These are phyloP conservation scores for Eumaeus atala DNA, from an alignment of 1,140 invertebrate species.

Conservation along the genomic window DNA sequence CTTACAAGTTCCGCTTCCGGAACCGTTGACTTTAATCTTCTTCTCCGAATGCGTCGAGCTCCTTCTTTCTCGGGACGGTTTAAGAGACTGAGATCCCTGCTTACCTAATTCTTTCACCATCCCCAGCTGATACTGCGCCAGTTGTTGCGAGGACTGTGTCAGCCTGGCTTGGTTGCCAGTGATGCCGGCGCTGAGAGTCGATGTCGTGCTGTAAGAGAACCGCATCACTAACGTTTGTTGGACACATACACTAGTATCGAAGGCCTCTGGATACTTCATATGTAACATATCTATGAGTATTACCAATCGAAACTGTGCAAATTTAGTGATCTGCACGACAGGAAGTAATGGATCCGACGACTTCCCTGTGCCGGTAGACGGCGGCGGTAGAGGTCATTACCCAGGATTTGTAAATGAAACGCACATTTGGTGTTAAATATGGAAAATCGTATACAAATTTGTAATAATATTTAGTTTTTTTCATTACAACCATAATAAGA, in stretches of 20 bases:
- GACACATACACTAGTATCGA: background rate
- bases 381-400: slow-evolving; percentile 41
- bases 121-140: slow-evolving; percentile 89
- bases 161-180: slow-evolving; percentile 94
- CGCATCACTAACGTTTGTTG: background rate
- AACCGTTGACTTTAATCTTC: slow-evolving; percentile 64
- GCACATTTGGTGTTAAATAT: too few species aligned
- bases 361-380: slow-evolving; percentile 66
- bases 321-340: slow-evolving; percentile 41
- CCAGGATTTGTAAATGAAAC: slow-evolving; percentile 30
- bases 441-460: too few species aligned
- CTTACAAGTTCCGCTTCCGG: slow-evolving; percentile 66
- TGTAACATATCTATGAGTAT: slow-evolving; percentile 65
- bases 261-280: slow-evolving; percentile 1
- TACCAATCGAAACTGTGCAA: slow-evolving; percentile 50
- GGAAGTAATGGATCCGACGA: slow-evolving; percentile 71
- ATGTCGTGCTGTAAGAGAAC: slow-evolving; percentile 85
- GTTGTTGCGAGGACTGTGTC: slow-evolving; percentile 94
- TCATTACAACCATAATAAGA: too few species aligned
- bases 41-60: slow-evolving; percentile 42
- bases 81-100: slow-evolving; percentile 71
- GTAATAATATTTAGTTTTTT: too few species aligned
- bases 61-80: slow-evolving; percentile 65
- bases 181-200: slow-evolving; percentile 93
- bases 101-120: slow-evolving; percentile 91